Evolutionary conservation across 2,888 invertebrate genomes (phyloP).

Genomic region (Eretmocerus hayati): DNA sequence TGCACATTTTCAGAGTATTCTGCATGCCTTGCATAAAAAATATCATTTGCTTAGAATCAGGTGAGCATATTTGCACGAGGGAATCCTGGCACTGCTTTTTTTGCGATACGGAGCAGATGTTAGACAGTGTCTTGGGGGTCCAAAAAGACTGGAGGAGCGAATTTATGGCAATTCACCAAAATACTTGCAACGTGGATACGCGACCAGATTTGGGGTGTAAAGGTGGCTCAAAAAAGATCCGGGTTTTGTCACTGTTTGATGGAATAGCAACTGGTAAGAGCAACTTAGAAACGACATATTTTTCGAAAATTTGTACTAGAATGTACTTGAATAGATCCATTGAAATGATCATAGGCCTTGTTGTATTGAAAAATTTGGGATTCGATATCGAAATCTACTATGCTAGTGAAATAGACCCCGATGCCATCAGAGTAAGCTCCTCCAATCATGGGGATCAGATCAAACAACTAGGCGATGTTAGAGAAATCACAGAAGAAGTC

Average conservation of each 20-base stretch:
- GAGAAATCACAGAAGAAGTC: conserved; percentile 39
- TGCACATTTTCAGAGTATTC: conserved; percentile 36
- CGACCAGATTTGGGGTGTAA: conserved; percentile 22
- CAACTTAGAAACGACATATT: no score
- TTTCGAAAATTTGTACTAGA: no score
- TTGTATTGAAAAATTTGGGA: conserved; percentile 47
- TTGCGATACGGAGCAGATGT: conserved; percentile 28
- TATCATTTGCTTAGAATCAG: conserved; percentile 33
- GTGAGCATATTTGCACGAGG: conserved; percentile 31
- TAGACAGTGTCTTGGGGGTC: conserved; percentile 27
- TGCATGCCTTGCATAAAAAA: conserved; percentile 41
- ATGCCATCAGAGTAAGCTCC: conserved; percentile 47
- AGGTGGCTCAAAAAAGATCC: conserved; percentile 34
- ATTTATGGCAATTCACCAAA: conserved; percentile 29
- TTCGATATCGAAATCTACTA: conserved; percentile 50
- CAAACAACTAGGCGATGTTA: conserved; percentile 49
- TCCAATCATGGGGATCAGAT: conserved; percentile 45
- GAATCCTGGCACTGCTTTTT: conserved; percentile 43
- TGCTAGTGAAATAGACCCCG: conserved; percentile 50
- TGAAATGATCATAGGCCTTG: conserved; percentile 41
- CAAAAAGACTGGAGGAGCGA: conserved; percentile 35
- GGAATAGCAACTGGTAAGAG: conserved; percentile 53
- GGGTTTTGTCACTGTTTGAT: conserved; percentile 54
- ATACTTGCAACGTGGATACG: conserved; percentile 18
- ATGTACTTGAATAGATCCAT: background rate